phyloP scores from a whole-genome alignment of 1,140 invertebrate genomes.

The Cephus cinctus region DNA sequence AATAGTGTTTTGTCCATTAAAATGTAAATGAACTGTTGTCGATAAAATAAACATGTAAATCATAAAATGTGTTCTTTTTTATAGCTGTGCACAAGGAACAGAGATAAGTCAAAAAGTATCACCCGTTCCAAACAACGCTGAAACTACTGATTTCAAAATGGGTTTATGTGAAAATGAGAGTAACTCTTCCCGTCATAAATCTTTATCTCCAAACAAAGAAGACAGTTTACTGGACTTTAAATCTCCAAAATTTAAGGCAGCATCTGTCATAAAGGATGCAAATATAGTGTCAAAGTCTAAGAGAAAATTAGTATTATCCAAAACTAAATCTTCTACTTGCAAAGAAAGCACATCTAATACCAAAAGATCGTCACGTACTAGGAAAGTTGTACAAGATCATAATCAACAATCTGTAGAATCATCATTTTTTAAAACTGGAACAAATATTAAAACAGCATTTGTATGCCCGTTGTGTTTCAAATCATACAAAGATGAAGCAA shows the following conservation, averaged over 20 bases:
- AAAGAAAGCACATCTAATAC: constrained; percentile 18
- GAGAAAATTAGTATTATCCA: background rate
- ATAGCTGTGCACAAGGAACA: no score
- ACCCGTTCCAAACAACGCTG: no score
- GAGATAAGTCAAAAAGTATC: no score
- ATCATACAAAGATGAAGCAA: constrained; percentile 35
- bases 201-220: constrained; percentile 7
- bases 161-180: no score
- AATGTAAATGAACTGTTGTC: no score
- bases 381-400: background rate
- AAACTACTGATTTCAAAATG: no score
- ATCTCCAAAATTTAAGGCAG: constrained; percentile 29
- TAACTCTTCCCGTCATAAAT: no score
- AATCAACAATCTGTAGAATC: constrained; percentile 37
- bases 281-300: constrained; percentile 17
- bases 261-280: constrained; percentile 14
- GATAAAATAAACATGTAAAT: no score
- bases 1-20: background rate
- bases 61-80: no score
- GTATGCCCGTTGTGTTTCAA: constrained; percentile 54
- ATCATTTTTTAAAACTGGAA: constrained; percentile 40
- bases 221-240: constrained; percentile 45
- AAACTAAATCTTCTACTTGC: constrained; percentile 10
- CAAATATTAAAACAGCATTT: constrained; percentile 24
- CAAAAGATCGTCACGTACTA: constrained; percentile 8